phyloP scores from a whole-genome alignment of 2,113 vertebrate species.

The Varanus salvator region DNA sequence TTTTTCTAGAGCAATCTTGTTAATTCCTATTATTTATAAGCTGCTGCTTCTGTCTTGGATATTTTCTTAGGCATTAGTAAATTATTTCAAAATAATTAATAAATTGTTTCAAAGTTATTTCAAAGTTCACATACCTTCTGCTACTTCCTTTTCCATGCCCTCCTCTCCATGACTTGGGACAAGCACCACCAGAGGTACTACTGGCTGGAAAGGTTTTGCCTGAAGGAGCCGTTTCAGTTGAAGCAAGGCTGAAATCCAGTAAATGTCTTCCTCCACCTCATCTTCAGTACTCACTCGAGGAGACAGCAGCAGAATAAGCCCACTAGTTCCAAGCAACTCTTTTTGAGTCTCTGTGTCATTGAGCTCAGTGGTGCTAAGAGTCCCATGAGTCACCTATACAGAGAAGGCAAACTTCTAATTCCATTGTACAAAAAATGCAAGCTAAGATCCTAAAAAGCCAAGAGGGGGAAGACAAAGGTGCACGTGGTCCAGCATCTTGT shows the following conservation, averaged over 20 bases:
- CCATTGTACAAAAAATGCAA: not conserved
- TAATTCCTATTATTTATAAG: not conserved
- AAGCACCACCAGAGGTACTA: constrained; percentile 86
- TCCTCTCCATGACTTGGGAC: constrained; percentile 72
- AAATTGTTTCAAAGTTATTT: not conserved
- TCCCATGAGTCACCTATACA: constrained; percentile 81
- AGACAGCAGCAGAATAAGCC: constrained; percentile 88
- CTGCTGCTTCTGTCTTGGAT: not conserved
- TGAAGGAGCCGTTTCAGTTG: constrained; percentile 92
- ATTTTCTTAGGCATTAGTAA: not conserved
- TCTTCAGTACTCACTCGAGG: constrained; percentile 61
- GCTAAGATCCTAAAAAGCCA: not conserved
- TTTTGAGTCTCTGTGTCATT: constrained; percentile 78
- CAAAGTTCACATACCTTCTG: constrained; percentile 68
- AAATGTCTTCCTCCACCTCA: constrained; percentile 79
- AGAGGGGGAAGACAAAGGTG: not conserved
- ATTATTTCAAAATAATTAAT: not conserved
- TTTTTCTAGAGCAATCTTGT: not conserved
- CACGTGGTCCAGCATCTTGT: not conserved
- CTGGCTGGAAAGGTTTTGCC: constrained; percentile 84
- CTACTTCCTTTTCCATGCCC: constrained; percentile 61
- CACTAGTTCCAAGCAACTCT: constrained; percentile 87
- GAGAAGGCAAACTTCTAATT: not conserved
- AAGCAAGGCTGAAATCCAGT: constrained; percentile 88
- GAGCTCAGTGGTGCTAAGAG: constrained; percentile 77